A percentile compares a stretch with the other conserved stretches of the same genome.
Evolutionary conservation across 2,113 vertebrate species (phyloP).

Genomic region (Corythornis madagascariensis): DNA sequence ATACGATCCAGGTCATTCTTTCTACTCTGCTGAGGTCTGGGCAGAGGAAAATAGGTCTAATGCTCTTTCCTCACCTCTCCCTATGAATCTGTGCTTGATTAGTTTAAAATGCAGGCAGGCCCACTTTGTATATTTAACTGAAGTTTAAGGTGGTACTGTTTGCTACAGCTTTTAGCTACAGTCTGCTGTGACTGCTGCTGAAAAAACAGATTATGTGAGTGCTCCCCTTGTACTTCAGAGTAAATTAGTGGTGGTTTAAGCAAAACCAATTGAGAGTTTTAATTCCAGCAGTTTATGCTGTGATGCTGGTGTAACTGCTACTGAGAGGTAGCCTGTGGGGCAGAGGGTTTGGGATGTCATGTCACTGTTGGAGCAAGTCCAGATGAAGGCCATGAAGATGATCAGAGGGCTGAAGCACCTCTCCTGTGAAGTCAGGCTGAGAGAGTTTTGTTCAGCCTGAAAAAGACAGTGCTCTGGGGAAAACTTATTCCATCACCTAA

Average conservation of each 20-base stretch:
- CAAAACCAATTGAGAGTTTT: not conserved
- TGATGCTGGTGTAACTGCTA: not conserved
- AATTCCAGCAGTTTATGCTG: not conserved
- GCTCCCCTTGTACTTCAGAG: not conserved
- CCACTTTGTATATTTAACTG: not conserved
- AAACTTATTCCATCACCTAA: not conserved
- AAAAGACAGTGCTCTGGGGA: not conserved
- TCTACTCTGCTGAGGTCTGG: not conserved
- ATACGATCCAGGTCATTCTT: accelerated
- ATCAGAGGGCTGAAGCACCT: not conserved
- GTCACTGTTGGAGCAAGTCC: not conserved
- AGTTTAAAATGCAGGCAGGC: not conserved
- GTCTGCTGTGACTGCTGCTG: not conserved
- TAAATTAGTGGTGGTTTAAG: not conserved
- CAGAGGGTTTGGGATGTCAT: not conserved
- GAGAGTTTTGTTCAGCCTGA: not conserved
- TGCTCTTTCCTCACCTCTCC: not conserved
- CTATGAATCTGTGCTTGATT: not conserved
- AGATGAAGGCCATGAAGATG: not conserved
- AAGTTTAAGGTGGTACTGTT: not conserved
- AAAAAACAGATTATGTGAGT: not conserved
- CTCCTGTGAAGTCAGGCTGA: not conserved
- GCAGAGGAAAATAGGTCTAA: not conserved
- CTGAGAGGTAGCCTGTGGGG: not conserved
- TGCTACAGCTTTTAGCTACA: not conserved